A percentile compares a stretch with the other conserved stretches of the same genome.
Conservation (phyloP, 53 echinoderm and acorn worm genomes). For the Mesocentrotus franciscanus region DNA sequence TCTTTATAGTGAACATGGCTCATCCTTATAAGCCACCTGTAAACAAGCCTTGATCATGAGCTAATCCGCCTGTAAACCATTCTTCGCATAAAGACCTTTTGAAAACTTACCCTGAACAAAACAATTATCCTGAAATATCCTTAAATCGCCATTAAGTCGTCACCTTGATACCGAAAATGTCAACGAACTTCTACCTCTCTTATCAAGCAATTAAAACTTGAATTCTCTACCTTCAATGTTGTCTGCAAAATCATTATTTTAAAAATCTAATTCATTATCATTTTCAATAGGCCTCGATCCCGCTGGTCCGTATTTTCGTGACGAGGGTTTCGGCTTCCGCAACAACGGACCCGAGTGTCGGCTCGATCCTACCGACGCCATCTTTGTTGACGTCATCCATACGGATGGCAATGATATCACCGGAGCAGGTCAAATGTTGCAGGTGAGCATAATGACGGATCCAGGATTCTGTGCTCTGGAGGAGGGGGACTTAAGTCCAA, state of each 20-base stretch:
- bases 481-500: too few species aligned
- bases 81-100: too few species aligned
- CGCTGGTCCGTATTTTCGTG: constrained; percentile 83
- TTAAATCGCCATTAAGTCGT: too few species aligned
- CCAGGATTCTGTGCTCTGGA: too few species aligned
- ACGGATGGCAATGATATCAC: constrained; percentile 77
- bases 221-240: not conserved
- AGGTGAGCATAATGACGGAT: not conserved
- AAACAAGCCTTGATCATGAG: too few species aligned
- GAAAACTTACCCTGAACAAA: too few species aligned
- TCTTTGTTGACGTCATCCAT: constrained; percentile 93
- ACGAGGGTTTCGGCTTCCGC: constrained; percentile 50
- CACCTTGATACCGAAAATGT: not conserved
- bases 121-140: too few species aligned
- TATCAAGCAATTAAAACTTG: too few species aligned
- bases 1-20: too few species aligned
- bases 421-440: constrained; percentile 68
- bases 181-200: not conserved
- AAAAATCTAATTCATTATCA: not conserved
- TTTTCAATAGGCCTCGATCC: constrained; percentile 78
- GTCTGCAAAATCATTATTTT: not conserved
- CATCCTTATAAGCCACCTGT: too few species aligned
- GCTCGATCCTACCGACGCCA: constrained; percentile 83
- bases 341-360: constrained; percentile 74
- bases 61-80: too few species aligned